phyloP scores from a whole-genome alignment of 2,888 invertebrate genomes.

The Ochropleura plecta region DNA sequence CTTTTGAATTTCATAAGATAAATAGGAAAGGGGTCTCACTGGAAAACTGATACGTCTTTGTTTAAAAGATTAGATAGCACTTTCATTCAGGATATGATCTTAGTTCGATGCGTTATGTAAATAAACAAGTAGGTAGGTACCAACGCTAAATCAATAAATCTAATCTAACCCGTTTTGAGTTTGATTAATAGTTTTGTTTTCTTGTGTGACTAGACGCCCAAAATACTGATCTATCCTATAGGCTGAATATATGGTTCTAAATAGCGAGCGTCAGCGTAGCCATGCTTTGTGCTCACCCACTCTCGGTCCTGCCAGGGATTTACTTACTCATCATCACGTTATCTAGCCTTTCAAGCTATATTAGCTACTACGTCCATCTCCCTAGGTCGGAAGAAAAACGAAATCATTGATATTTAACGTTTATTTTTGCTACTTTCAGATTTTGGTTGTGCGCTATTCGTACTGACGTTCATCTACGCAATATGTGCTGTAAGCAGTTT shows the following conservation, averaged over 20 bases:
- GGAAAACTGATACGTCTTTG: neutral
- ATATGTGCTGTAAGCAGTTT: slow-evolving; percentile 87
- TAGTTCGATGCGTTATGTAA: neutral
- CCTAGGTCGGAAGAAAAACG: neutral
- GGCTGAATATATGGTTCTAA: neutral
- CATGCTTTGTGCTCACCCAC: neutral
- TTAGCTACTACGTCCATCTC: neutral
- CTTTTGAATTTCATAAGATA: neutral
- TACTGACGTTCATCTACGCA: slow-evolving; percentile 85
- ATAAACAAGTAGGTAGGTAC: neutral
- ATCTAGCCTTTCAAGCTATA: neutral
- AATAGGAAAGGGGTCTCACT: neutral
- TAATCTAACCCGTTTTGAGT: neutral
- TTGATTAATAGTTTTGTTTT: neutral
- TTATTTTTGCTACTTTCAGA: slow-evolving; percentile 74
- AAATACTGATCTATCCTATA: neutral
- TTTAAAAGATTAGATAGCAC: neutral
- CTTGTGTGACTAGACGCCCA: neutral
- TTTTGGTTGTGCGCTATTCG: slow-evolving; percentile 82
- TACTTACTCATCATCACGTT: neutral
- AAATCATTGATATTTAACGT: neutral
- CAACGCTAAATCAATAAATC: neutral
- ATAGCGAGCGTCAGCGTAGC: slow-evolving; percentile 1
- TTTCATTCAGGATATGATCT: neutral
- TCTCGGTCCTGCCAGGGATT: neutral